phyloP scores from a whole-genome alignment of 1,140 invertebrate species.

The Micrasema longulum region DNA sequence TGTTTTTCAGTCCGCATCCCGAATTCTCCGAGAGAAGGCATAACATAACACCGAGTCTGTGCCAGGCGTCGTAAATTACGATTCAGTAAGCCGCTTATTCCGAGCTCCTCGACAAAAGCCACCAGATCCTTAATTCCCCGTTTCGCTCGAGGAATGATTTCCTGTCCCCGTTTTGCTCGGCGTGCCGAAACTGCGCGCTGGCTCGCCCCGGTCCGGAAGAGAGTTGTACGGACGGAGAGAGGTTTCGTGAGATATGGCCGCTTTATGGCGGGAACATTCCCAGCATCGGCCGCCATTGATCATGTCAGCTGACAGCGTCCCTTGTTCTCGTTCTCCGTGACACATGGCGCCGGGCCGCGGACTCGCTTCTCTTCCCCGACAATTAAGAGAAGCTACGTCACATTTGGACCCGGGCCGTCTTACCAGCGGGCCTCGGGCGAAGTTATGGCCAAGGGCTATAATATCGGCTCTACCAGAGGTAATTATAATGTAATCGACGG shows the following conservation, averaged over 20 bases:
- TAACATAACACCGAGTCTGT: constrained; percentile 26
- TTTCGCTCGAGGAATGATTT: neutral
- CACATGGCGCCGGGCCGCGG: neutral
- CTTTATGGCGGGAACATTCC: constrained; percentile 46
- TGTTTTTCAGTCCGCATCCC: neutral
- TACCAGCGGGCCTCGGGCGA: too few species aligned
- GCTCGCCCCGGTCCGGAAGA: neutral
- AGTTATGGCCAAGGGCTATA: too few species aligned
- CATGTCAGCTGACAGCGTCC: constrained; percentile 23
- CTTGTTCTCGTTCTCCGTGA: constrained; percentile 12
- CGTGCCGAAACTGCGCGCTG: neutral
- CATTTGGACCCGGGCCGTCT: too few species aligned
- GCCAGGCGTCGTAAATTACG: constrained; percentile 21
- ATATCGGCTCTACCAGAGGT: too few species aligned
- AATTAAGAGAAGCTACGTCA: too few species aligned
- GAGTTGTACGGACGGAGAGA: too few species aligned
- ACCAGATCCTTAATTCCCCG: neutral
- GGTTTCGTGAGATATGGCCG: constrained; percentile 35
- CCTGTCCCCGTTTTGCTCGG: neutral
- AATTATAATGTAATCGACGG: too few species aligned
- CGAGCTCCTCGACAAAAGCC: neutral
- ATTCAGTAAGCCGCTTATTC: neutral
- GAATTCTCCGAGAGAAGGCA: constrained; percentile 17
- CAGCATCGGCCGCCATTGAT: constrained; percentile 36
- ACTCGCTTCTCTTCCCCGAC: neutral